Evolutionary conservation across 2,888 invertebrate species (phyloP).

Genomic region (Diogma glabrata): DNA sequence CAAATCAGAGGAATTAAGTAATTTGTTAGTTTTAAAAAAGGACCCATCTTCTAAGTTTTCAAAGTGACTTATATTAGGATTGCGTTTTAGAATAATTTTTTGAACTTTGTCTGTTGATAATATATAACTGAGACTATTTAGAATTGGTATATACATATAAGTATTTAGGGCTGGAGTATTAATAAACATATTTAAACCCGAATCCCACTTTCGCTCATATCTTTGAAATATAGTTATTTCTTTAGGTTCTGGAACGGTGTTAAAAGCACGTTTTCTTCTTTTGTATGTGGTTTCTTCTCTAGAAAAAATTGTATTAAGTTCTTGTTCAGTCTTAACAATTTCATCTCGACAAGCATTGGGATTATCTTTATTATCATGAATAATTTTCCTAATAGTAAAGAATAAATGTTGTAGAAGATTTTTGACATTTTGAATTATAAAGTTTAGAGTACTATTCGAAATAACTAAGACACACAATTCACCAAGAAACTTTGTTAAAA

Average conservation of each 20-base stretch:
- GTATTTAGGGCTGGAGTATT: background rate
- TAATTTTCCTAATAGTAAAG: background rate
- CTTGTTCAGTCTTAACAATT: background rate
- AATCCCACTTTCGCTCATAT: background rate
- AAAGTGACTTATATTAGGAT: background rate
- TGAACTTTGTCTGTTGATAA: background rate
- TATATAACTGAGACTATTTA: background rate
- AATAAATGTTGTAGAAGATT: too few species aligned
- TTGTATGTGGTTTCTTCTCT: background rate
- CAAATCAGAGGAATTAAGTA: conserved; percentile 5
- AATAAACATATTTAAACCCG: background rate
- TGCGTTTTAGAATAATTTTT: background rate
- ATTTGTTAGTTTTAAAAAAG: background rate
- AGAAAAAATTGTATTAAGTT: too few species aligned
- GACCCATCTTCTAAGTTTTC: conserved; percentile 3
- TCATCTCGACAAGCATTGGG: background rate
- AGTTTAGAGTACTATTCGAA: background rate
- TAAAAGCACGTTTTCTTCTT: conserved; percentile 7
- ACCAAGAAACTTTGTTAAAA: background rate
- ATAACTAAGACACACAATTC: background rate
- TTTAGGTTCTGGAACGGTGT: background rate
- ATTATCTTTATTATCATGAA: background rate
- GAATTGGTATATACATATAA: background rate
- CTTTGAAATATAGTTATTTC: conserved; percentile 2
- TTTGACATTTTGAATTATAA: too few species aligned